Conservation (phyloP, 1,140 invertebrate species). For the Megathymus violae region DNA sequence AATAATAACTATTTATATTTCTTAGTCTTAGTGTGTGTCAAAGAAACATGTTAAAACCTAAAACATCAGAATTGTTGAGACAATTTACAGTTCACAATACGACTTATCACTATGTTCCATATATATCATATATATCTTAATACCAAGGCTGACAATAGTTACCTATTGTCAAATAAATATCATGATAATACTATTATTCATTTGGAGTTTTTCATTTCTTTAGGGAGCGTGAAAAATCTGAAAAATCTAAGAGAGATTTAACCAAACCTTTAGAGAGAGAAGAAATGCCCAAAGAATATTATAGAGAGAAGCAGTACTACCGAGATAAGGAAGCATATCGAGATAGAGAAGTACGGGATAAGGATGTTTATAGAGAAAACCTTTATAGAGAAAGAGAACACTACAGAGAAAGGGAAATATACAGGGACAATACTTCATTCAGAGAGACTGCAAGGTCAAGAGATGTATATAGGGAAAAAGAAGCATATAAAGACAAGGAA, state of each 20-base stretch:
- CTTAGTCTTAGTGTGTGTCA: too few species aligned
- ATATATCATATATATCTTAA: too few species aligned
- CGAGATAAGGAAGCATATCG: constrained; percentile 71
- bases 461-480: constrained; percentile 80
- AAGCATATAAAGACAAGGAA: constrained; percentile 61
- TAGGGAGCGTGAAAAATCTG: constrained; percentile 76
- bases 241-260: constrained; percentile 71
- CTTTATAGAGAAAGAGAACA: constrained; percentile 71
- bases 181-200: too few species aligned
- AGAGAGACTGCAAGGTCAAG: constrained; percentile 71
- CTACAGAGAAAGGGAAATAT: constrained; percentile 70
- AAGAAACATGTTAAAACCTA: too few species aligned
- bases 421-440: constrained; percentile 74
- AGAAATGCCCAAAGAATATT: constrained; percentile 78
- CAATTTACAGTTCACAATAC: too few species aligned
- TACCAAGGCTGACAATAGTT: too few species aligned
- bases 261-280: constrained; percentile 71
- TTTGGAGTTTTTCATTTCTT: constrained; percentile 56
- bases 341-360: constrained; percentile 76
- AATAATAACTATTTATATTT: too few species aligned
- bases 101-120: too few species aligned
- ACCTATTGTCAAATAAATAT: too few species aligned
- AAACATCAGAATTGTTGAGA: too few species aligned
- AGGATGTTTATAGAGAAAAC: constrained; percentile 78
- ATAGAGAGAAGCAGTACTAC: constrained; percentile 78